phyloP scores from a whole-genome alignment of 1,140 invertebrate genomes.

The Manduca sexta region DNA sequence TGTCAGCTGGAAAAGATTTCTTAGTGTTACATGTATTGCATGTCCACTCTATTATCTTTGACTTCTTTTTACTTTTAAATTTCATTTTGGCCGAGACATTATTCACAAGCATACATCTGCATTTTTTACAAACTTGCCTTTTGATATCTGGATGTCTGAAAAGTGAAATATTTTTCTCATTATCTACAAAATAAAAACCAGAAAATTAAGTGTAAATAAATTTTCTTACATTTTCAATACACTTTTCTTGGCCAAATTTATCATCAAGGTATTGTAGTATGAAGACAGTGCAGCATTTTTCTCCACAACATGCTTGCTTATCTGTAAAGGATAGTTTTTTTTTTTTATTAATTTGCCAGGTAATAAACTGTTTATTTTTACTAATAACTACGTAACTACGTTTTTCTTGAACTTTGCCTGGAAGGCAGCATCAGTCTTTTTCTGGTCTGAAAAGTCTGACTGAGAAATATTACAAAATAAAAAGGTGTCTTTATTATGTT shows the following conservation, averaged over 20 bases:
- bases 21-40: conserved; percentile 59
- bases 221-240: conserved; percentile 75
- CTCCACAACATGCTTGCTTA: conserved; percentile 60
- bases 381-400: too few relatives aligned
- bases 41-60: conserved; percentile 49
- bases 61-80: conserved; percentile 60
- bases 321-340: conserved; percentile 33
- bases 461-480: too few relatives aligned
- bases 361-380: too few relatives aligned
- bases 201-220: too few relatives aligned
- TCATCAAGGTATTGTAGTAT: conserved; percentile 69
- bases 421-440: too few relatives aligned
- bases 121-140: conserved; percentile 72
- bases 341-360: too few relatives aligned
- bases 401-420: too few relatives aligned
- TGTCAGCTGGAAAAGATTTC: conserved; percentile 48
- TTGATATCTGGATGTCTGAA: conserved; percentile 73
- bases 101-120: conserved; percentile 59
- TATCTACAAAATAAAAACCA: background rate
- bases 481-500: too few relatives aligned
- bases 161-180: conserved; percentile 4
- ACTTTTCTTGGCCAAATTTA: conserved; percentile 73
- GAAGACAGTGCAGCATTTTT: conserved; percentile 58
- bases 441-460: too few relatives aligned
- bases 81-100: conserved; percentile 60